These are phyloP conservation scores for Chelmon rostratus DNA, from an alignment of 2,797 vertebrate genomes.

Conservation along the genomic window DNA sequence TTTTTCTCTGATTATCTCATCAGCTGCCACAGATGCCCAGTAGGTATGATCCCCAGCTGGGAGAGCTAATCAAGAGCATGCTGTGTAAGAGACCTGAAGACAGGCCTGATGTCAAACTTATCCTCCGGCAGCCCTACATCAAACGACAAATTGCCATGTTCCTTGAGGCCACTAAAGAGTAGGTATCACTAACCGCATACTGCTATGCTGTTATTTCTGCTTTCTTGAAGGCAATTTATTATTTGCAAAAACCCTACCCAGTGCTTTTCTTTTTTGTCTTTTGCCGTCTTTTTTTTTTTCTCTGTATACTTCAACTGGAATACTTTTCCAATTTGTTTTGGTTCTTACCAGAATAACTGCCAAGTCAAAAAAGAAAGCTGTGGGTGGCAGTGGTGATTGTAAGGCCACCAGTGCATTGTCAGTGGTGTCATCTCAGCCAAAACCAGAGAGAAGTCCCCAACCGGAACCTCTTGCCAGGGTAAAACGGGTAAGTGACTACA, in stretches of 20 bases:
- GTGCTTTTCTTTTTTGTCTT: not conserved
- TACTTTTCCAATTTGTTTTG: constrained; percentile 6
- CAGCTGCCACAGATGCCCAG: constrained; percentile 97
- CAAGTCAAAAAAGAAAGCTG: constrained; percentile 89
- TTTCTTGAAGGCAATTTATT: not conserved
- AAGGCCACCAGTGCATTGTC: constrained; percentile 70
- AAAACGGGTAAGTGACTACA: constrained; percentile 80
- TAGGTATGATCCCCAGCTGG: constrained; percentile 92
- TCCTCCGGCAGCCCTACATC: constrained; percentile 95
- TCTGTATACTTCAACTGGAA: not conserved
- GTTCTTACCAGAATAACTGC: constrained; percentile 89
- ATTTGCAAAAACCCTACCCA: not conserved
- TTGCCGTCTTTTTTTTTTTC: not conserved
- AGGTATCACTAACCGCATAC: constrained; percentile 65
- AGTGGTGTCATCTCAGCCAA: constrained; percentile 61
- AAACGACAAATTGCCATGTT: constrained; percentile 94
- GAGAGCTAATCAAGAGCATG: constrained; percentile 94
- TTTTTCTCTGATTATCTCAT: constrained; percentile 49
- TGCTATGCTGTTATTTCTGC: not conserved
- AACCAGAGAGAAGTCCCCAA: constrained; percentile 68
- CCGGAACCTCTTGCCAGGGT: constrained; percentile 71
- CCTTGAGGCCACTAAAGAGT: constrained; percentile 95
- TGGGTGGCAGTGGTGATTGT: constrained; percentile 62
- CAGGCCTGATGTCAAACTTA: constrained; percentile 92
- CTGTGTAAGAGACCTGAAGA: constrained; percentile 95